Evolutionary conservation across 2,888 invertebrate species (phyloP), one percentile per base, ranked within the genome.

Genomic region (Apamea sordens): DNA sequence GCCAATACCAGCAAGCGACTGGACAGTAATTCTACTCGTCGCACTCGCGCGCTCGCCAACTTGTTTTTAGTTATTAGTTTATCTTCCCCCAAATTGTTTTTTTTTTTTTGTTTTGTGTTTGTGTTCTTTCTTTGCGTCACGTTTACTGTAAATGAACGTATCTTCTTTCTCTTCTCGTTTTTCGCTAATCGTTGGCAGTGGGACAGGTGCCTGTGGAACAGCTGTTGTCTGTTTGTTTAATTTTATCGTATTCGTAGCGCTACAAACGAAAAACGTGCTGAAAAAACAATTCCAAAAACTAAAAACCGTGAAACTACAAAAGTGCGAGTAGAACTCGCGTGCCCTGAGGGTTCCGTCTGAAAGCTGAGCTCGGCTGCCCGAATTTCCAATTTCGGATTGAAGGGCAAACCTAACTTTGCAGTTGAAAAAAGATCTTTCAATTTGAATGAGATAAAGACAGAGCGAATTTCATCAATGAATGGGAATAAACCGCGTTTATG

Each of bases 161-260:
- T 7, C 41, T 24, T 24, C 65, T n/a, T n/a, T 18, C n/a, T 28
- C 13, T 68, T 13, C 28, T 68, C 21, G 2, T 7, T 47, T 21
- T 21, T 47, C 47, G 47, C 11, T 47, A 47, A 21, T 68, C 28
- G 13, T 21, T 13, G 0, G 21, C 8, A 7, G 7, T 50, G 28
- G 7, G 3, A 68, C 68, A 28, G 7, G 0, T 7, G 21, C 21
- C 6, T n/a, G 2, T n/a, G 10, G 21, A 63, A 63, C 18, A 47
- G 75, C n/a, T n/a, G n/a, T 47, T 36, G 6, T 6, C 18, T 50
- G 76, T 64, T 64, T 76, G 63, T 53, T 44, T 64, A 32, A 10
- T 71, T 41, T 28, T 18, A 13, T 68, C 18, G 7, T 32, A 28
- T 28, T 32, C 47, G 8, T 21, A 68, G 2, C 21, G 10, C 47